phyloP scores from a whole-genome alignment of 2,888 invertebrate species.

The Mellilla xanthometata region DNA sequence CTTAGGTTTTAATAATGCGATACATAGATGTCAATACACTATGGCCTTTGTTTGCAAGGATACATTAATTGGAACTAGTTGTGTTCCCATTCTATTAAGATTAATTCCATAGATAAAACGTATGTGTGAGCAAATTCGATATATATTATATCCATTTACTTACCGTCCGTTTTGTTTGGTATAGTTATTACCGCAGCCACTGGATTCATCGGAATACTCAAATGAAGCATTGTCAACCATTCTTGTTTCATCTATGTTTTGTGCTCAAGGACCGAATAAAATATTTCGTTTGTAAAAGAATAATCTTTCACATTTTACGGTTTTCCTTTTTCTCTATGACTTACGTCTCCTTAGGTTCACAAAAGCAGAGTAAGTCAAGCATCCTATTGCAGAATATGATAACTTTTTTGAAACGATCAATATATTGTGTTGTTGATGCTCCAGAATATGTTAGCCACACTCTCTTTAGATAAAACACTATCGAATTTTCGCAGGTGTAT shows the following conservation, averaged over 20 bases:
- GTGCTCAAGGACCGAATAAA: no score
- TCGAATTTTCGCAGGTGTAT: conserved; percentile 8
- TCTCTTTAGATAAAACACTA: conserved; percentile 6
- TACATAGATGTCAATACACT: conserved; percentile 7
- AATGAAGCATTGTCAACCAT: conserved; percentile 77
- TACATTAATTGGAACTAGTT: no score
- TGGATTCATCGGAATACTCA: conserved; percentile 72
- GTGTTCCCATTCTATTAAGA: no score
- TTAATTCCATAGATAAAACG: no score
- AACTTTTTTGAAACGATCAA: background rate
- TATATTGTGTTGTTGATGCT: background rate
- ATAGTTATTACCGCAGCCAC: conserved; percentile 46
- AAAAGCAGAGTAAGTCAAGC: conserved; percentile 13
- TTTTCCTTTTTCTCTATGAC: background rate
- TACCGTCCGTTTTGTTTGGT: conserved; percentile 48
- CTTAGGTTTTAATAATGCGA: conserved; percentile 1
- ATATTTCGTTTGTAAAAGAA: no score
- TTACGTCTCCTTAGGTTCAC: conserved; percentile 7
- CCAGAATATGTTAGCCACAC: background rate
- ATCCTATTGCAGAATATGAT: background rate
- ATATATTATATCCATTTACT: no score
- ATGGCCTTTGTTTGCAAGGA: conserved; percentile 2
- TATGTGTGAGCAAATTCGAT: no score
- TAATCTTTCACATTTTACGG: conserved; percentile 17
- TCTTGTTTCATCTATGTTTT: conserved; percentile 29